Conservation (phyloP, 1,140 invertebrate genomes). For the Drosophila suzukii region DNA sequence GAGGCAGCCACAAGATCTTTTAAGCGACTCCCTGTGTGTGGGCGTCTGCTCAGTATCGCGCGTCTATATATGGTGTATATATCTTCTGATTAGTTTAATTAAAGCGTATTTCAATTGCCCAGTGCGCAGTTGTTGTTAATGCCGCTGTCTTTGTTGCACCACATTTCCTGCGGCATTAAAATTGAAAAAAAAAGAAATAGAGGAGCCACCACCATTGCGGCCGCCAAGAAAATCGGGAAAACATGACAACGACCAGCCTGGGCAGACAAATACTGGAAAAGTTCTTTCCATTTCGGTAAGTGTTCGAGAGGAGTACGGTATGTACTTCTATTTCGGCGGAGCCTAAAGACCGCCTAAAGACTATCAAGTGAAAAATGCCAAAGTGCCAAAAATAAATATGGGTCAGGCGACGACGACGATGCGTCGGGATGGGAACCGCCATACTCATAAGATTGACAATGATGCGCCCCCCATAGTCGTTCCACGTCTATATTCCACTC, state of each 20-base stretch:
- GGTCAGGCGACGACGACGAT: slow-evolving; percentile 57
- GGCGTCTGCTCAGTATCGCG: slow-evolving; percentile 53
- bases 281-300: slow-evolving; percentile 78
- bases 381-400: slow-evolving; percentile 79
- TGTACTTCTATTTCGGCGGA: background rate
- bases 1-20: slow-evolving; percentile 10
- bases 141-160: slow-evolving; percentile 39
- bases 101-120: slow-evolving; percentile 78
- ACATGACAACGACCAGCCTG: slow-evolving; percentile 74
- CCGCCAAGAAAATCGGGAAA: slow-evolving; percentile 18
- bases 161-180: slow-evolving; percentile 43
- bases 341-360: background rate
- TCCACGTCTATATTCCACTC: background rate
- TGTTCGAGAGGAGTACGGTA: background rate
- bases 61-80: slow-evolving; percentile 47
- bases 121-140: slow-evolving; percentile 63
- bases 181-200: slow-evolving; percentile 4
- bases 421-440: slow-evolving; percentile 1
- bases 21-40: slow-evolving; percentile 28
- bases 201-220: background rate
- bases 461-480: slow-evolving; percentile 7
- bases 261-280: slow-evolving; percentile 75
- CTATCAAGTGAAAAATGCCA: slow-evolving; percentile 26
- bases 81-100: slow-evolving; percentile 79
- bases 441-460: slow-evolving; percentile 42